Evolutionary conservation across 2,113 vertebrate genomes (phyloP).

Genomic region (Actenoides hombroni): DNA sequence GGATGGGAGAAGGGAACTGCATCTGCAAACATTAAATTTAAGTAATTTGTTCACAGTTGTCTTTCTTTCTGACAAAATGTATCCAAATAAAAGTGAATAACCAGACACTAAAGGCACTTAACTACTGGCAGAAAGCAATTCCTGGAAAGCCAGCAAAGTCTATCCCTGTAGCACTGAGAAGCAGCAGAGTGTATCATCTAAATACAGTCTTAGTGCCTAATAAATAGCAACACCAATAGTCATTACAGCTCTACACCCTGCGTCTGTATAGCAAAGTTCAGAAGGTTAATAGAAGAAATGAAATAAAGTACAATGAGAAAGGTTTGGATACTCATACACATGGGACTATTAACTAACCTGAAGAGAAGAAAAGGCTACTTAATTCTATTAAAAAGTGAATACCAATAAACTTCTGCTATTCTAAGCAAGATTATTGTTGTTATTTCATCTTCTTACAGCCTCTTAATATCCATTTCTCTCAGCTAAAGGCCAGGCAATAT

Average conservation of each 20-base stretch:
- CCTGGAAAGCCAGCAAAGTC: background rate
- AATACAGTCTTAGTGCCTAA: background rate
- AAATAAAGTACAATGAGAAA: background rate
- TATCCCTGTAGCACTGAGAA: background rate
- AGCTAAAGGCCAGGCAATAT: background rate
- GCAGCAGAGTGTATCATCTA: background rate
- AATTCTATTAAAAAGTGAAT: background rate
- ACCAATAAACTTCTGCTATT: background rate
- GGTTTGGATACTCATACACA: background rate
- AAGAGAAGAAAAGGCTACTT: background rate
- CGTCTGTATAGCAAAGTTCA: background rate
- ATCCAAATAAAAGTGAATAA: background rate
- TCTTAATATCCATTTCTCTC: background rate
- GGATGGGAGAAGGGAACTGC: background rate
- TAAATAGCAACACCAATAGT: background rate
- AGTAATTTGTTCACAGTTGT: background rate
- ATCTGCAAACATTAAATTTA: background rate
- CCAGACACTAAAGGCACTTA: background rate
- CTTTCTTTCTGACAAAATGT: background rate
- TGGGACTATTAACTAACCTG: background rate
- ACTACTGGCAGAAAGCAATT: background rate
- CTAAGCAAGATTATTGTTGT: background rate
- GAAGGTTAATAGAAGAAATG: background rate
- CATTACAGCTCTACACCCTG: background rate
- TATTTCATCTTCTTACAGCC: background rate